Evolutionary conservation across 92 coral and sea anemone genomes (phyloP).

Genomic region (Actinostola sp.): DNA sequence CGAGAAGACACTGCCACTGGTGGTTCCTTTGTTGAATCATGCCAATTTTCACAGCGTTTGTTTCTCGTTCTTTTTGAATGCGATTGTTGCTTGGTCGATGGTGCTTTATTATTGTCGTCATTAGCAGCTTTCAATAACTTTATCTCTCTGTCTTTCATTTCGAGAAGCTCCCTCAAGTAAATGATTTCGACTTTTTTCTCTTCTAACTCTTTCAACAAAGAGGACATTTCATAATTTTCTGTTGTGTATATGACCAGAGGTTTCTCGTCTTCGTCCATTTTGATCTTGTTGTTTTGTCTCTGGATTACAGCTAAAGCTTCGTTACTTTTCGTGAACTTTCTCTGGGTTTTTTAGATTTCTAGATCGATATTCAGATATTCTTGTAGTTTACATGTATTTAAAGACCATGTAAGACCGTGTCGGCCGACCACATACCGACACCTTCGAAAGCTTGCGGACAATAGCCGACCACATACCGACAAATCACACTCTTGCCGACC

Average conservation of each 20-base stretch:
- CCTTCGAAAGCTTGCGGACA: neutral
- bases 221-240: neutral
- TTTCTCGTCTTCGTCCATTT: neutral
- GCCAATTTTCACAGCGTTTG: neutral
- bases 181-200: conserved; percentile 6
- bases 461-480: conserved; percentile 5
- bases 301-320: too few relatives aligned
- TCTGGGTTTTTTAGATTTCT: too few relatives aligned
- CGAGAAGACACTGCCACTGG: neutral
- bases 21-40: neutral
- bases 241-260: neutral
- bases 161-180: conserved; percentile 3
- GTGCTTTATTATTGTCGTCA: neutral
- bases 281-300: too few relatives aligned
- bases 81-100: too few relatives aligned
- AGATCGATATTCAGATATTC: too few relatives aligned
- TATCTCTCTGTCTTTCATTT: neutral
- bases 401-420: too few relatives aligned
- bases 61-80: neutral
- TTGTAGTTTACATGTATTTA: too few relatives aligned
- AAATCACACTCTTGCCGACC: neutral
- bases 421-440: conserved; percentile 22
- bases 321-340: too few relatives aligned
- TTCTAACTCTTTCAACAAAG: neutral
- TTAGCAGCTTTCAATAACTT: neutral